These are phyloP conservation scores for Hemiprocne comata DNA, from an alignment of 2,113 vertebrate genomes.

Conservation along the genomic window DNA sequence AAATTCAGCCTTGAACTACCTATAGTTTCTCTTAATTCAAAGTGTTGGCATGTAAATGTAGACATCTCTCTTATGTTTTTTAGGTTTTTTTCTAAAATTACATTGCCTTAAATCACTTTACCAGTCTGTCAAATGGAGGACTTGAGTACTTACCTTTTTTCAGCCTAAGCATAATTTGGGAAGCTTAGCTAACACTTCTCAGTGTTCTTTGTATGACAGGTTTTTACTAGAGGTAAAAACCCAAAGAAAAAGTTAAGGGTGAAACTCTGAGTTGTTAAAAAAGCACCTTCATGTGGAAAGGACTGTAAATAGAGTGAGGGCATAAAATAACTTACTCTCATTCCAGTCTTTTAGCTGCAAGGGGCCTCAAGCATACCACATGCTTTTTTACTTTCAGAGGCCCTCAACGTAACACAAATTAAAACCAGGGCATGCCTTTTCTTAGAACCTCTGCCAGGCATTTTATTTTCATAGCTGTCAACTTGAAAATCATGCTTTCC, in stretches of 20 bases:
- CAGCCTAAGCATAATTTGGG: background rate
- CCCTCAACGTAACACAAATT: slow-evolving; percentile 19
- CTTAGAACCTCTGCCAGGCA: slow-evolving; percentile 32
- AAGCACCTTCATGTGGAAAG: background rate
- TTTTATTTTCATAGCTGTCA: slow-evolving; percentile 51
- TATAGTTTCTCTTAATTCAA: background rate
- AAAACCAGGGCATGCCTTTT: slow-evolving; percentile 49
- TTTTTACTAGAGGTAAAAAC: background rate
- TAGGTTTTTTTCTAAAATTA: background rate
- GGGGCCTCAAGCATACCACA: slow-evolving; percentile 7
- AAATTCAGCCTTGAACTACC: background rate
- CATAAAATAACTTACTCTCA: background rate
- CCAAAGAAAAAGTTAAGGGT: background rate
- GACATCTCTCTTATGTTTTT: background rate
- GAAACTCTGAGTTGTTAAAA: slow-evolving; percentile 4
- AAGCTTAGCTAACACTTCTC: background rate
- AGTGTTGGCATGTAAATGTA: background rate
- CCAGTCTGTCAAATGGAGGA: background rate
- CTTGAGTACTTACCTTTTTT: background rate
- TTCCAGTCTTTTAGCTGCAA: background rate
- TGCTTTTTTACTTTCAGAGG: slow-evolving; percentile 56
- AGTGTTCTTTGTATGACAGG: background rate
- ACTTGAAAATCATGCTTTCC: background rate
- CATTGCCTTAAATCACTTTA: background rate
- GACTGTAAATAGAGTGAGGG: background rate